Conservation (phyloP, 1,140 invertebrate species). For the Macrobrachium rosenbergii region DNA sequence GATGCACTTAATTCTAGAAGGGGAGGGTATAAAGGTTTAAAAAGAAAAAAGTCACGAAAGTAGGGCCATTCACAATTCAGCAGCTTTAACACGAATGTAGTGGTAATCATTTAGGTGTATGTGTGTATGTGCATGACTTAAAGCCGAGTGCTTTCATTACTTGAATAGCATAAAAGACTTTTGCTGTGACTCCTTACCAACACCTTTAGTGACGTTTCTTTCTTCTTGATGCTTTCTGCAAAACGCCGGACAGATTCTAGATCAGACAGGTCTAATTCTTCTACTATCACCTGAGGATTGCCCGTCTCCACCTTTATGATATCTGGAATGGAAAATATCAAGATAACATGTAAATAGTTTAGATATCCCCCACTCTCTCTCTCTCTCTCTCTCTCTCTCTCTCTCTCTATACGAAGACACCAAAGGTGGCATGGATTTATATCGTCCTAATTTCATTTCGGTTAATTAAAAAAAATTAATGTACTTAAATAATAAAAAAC, state of each 20-base stretch:
- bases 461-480: too few relatives aligned
- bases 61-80: not conserved
- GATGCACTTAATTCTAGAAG: too few relatives aligned
- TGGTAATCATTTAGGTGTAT: too few relatives aligned
- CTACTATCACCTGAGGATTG: not conserved
- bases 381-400: too few relatives aligned
- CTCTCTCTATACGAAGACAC: not conserved
- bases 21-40: not conserved
- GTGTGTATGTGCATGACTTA: too few relatives aligned
- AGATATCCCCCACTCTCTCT: not conserved
- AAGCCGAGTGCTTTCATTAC: too few relatives aligned
- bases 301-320: not conserved
- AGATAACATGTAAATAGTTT: not conserved
- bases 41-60: not conserved
- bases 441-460: too few relatives aligned
- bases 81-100: too few relatives aligned
- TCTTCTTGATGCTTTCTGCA: not conserved
- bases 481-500: too few relatives aligned
- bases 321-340: not conserved
- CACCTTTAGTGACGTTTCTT: not conserved
- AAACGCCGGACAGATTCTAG: not conserved
- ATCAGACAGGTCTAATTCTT: not conserved
- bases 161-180: not conserved
- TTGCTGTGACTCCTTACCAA: not conserved
- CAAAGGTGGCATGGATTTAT: too few relatives aligned